phyloP scores from a whole-genome alignment of 2,113 vertebrate genomes.

The Prietella phreatophila region DNA sequence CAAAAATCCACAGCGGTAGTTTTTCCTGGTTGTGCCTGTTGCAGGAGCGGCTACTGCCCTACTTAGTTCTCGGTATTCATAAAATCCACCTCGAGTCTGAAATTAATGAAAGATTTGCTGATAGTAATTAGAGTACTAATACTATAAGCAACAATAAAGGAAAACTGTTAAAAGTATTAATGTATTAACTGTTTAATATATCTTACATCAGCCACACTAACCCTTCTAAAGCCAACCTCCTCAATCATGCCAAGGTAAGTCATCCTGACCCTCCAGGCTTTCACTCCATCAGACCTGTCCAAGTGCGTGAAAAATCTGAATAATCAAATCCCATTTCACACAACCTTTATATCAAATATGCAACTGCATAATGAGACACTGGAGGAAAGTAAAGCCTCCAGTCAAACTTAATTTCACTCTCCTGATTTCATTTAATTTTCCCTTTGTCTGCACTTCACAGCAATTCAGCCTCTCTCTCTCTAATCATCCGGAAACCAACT shows the following conservation, averaged over 20 bases:
- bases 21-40: too few species aligned
- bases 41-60: too few species aligned
- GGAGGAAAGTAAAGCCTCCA: constrained; percentile 40
- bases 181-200: not conserved
- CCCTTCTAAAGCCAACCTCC: not conserved
- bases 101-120: not conserved
- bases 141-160: not conserved
- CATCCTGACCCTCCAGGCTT: constrained; percentile 7
- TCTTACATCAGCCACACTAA: not conserved
- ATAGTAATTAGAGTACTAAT: not conserved
- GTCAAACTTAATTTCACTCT: constrained; percentile 29
- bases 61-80: too few species aligned
- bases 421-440: constrained; percentile 14
- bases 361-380: constrained; percentile 24
- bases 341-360: constrained; percentile 43
- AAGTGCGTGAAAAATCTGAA: constrained; percentile 41
- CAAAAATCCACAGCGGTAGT: too few species aligned
- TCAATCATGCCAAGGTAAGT: not conserved
- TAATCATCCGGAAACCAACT: constrained; percentile 16
- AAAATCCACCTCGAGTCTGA: not conserved
- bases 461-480: not conserved
- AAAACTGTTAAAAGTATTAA: not conserved
- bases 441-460: constrained; percentile 23
- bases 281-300: constrained; percentile 25
- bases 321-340: constrained; percentile 51